Conservation (phyloP, 2,113 vertebrate genomes). For the Tetrax tetrax region DNA sequence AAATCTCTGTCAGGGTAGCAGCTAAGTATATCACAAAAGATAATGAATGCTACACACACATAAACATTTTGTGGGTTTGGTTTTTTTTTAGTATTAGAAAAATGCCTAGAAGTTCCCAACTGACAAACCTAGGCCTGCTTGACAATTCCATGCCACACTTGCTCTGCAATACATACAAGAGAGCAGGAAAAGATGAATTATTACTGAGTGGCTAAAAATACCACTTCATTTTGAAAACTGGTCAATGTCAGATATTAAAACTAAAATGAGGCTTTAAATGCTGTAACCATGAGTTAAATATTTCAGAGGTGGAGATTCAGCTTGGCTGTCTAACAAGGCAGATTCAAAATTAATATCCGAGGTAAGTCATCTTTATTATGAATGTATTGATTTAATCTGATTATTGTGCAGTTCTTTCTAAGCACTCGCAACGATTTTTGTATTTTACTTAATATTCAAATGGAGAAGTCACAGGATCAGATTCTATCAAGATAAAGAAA, state of each 20-base stretch:
- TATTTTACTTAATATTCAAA: constrained; percentile 33
- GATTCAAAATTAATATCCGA: background rate
- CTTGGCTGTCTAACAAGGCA: background rate
- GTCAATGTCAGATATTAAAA: constrained; percentile 21
- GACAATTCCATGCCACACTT: background rate
- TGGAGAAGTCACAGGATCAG: background rate
- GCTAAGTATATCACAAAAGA: background rate
- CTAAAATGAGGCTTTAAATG: constrained; percentile 6
- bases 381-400: constrained; percentile 4
- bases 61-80: background rate
- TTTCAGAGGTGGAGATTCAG: background rate
- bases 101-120: background rate
- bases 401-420: constrained; percentile 1
- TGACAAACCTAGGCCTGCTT: background rate
- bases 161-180: background rate
- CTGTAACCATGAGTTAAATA: background rate
- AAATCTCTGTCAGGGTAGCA: background rate
- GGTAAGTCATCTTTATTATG: background rate
- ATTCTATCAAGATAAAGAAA: constrained; percentile 14
- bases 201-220: background rate
- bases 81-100: background rate
- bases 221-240: background rate
- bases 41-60: background rate
- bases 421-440: background rate
- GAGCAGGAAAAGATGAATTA: background rate